Evolutionary conservation across 92 coral and sea anemone genomes (phyloP).

Genomic region (Bergia puertoricense): DNA sequence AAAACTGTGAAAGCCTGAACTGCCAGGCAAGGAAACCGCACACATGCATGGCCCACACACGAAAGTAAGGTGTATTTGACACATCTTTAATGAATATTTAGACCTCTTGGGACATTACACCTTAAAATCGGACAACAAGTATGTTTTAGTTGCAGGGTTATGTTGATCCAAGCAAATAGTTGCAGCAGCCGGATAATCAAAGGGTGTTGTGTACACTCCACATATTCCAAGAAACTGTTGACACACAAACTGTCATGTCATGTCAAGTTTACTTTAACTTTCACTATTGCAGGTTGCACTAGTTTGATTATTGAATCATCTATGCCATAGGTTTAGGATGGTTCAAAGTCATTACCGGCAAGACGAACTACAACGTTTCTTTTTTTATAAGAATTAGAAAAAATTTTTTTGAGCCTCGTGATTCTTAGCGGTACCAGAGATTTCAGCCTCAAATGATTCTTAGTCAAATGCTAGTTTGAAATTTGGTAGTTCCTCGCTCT

Average conservation of each 20-base stretch:
- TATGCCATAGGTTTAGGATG: not conserved
- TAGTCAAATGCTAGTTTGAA: too few relatives aligned
- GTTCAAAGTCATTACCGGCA: not conserved
- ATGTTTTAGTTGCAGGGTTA: not conserved
- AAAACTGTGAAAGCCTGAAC: not conserved
- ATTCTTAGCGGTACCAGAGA: too few relatives aligned
- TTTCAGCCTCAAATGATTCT: too few relatives aligned
- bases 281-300: not conserved
- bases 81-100: not conserved
- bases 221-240: not conserved
- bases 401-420: too few relatives aligned
- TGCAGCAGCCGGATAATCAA: not conserved
- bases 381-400: too few relatives aligned
- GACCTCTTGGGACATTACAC: not conserved
- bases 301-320: not conserved
- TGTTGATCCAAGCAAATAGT: not conserved
- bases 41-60: slow-evolving; percentile 6
- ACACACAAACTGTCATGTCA: not conserved
- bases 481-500: too few relatives aligned
- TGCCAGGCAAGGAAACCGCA: not conserved
- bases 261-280: not conserved
- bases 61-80: not conserved
- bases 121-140: not conserved
- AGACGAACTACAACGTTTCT: too few relatives aligned
- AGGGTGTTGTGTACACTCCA: not conserved